phyloP scores from a whole-genome alignment of 2,888 invertebrate genomes.

The Drosophila borborema region DNA sequence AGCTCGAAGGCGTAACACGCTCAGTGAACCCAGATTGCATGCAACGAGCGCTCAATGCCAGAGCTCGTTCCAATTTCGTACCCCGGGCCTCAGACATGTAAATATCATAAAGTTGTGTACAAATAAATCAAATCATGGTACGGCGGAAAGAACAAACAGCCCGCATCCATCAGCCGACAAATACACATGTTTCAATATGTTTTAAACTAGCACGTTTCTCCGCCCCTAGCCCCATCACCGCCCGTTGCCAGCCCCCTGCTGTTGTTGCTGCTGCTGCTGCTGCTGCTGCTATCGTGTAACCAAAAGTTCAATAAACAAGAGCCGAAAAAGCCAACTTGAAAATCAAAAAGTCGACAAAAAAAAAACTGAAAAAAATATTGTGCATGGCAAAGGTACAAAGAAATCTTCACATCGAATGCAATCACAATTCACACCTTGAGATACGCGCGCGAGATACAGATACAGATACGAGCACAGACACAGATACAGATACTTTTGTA shows the following conservation, averaged over 20 bases:
- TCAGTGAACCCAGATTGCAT: constrained; percentile 38
- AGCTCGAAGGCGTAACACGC: constrained; percentile 24
- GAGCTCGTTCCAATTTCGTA: constrained; percentile 4
- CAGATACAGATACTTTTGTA: constrained; percentile 6
- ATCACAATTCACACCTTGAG: constrained; percentile 69
- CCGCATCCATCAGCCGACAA: constrained; percentile 64
- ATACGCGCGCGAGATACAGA: constrained; percentile 30
- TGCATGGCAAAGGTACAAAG: constrained; percentile 45
- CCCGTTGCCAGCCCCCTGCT: neutral
- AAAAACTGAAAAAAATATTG: constrained; percentile 57
- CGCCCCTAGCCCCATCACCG: neutral
- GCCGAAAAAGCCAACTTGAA: constrained; percentile 43
- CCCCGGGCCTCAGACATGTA: constrained; percentile 56
- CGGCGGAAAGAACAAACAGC: constrained; percentile 64
- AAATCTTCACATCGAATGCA: constrained; percentile 44
- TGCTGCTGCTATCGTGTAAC: constrained; percentile 44
- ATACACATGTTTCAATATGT: constrained; percentile 71
- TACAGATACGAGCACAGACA: constrained; percentile 15
- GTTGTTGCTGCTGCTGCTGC: constrained; percentile 21
- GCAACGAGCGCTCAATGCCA: constrained; percentile 26
- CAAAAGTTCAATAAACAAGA: constrained; percentile 72
- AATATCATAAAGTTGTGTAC: constrained; percentile 75
- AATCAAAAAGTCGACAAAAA: constrained; percentile 47
- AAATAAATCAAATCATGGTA: constrained; percentile 72
- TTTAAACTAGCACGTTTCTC: constrained; percentile 33